Evolutionary conservation across 2,888 invertebrate species (phyloP).

Genomic region (Imbricaverruca yamaguchii): DNA sequence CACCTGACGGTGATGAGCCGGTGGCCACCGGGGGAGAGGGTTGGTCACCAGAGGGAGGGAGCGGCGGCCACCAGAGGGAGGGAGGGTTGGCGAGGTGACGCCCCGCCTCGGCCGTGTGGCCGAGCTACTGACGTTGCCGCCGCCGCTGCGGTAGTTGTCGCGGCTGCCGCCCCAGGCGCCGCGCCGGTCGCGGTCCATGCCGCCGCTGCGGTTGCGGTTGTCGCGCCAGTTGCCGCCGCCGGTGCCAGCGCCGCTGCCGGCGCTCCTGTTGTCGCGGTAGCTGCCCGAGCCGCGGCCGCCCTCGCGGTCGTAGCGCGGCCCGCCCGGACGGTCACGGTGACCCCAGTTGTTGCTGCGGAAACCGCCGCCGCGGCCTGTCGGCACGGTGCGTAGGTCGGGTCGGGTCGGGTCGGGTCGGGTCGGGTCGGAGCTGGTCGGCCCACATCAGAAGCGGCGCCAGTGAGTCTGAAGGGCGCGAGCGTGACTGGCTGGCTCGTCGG

Average conservation of each 20-base stretch:
- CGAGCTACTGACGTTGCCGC: no score
- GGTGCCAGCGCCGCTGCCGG: background rate
- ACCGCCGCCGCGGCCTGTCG: background rate
- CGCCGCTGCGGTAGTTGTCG: slow-evolving; percentile 26
- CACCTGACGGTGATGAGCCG: no score
- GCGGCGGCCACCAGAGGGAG: no score
- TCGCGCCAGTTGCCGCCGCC: background rate
- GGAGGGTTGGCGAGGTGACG: no score
- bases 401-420: background rate
- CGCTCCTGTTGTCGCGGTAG: background rate
- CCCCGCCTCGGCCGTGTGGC: no score
- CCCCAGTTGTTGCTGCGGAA: slow-evolving; percentile 11
- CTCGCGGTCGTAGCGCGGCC: slow-evolving; percentile 24
- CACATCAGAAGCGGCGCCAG: background rate
- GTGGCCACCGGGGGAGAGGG: no score
- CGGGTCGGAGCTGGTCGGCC: no score
- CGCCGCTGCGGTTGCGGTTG: slow-evolving; percentile 2
- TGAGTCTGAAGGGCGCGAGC: no score
- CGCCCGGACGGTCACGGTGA: background rate
- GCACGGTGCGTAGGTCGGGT: background rate
- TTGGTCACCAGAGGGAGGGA: no score
- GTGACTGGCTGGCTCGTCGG: no score
- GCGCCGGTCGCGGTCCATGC: slow-evolving; percentile 28
- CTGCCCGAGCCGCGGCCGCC: no score
- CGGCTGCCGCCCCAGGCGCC: slow-evolving; percentile 29